Conservation (phyloP, 2,888 invertebrate genomes). For the Leptopilina syphax region DNA sequence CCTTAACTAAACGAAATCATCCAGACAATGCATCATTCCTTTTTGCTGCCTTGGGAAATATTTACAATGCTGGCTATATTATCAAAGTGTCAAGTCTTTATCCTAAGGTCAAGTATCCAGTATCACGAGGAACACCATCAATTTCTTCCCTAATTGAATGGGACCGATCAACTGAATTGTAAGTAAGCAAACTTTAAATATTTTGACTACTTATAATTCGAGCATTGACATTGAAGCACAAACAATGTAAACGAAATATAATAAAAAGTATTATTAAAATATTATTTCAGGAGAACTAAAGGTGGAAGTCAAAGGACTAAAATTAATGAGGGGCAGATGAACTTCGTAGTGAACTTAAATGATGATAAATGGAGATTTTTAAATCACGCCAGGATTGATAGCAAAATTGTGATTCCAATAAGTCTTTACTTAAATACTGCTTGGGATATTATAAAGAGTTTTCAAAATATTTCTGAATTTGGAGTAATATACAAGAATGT, state of each 20-base stretch:
- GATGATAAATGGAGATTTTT: slow-evolving; percentile 75
- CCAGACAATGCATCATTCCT: slow-evolving; percentile 68
- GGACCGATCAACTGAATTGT: slow-evolving; percentile 57
- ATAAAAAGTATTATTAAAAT: no score
- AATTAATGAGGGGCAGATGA: slow-evolving; percentile 60
- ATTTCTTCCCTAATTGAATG: slow-evolving; percentile 75
- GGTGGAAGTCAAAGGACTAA: slow-evolving; percentile 33
- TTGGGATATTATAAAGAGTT: slow-evolving; percentile 77
- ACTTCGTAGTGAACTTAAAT: slow-evolving; percentile 64
- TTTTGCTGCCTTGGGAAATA: slow-evolving; percentile 76
- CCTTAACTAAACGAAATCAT: slow-evolving; percentile 85
- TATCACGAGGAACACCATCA: slow-evolving; percentile 79
- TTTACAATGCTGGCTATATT: slow-evolving; percentile 79
- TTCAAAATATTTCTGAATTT: slow-evolving; percentile 75
- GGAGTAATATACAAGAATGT: slow-evolving; percentile 71
- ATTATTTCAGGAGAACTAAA: slow-evolving; percentile 66
- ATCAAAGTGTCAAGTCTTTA: slow-evolving; percentile 78
- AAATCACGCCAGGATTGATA: slow-evolving; percentile 79
- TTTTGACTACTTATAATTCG: no score
- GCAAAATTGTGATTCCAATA: slow-evolving; percentile 80
- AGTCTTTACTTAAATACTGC: slow-evolving; percentile 78
- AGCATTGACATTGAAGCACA: no score
- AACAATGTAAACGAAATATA: no score
- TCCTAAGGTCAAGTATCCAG: slow-evolving; percentile 78
- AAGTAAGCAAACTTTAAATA: background rate